Percentiles rank a stretch among this genome's conserved stretches.
Conservation (phyloP, 1,140 invertebrate genomes). For the Vanessa tameamea region DNA sequence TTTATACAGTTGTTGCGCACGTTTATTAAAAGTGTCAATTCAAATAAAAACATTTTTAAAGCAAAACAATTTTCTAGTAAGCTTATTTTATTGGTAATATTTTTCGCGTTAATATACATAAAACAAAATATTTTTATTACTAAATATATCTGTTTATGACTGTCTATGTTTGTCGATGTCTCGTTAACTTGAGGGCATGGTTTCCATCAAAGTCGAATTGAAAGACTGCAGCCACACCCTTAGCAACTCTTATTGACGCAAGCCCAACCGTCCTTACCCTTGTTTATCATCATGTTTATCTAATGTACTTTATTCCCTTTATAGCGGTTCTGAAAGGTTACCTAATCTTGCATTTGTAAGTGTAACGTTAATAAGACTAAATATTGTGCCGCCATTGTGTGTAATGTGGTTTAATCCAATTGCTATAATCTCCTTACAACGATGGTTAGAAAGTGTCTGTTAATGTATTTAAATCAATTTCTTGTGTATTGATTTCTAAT, state of each 20-base stretch:
- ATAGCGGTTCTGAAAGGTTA: slow-evolving; percentile 33
- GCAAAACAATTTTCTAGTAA: no score
- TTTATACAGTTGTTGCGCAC: neutral
- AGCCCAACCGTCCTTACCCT: slow-evolving; percentile 44
- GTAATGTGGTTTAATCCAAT: neutral
- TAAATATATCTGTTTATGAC: no score
- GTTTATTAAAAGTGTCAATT: neutral
- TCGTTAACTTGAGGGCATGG: slow-evolving; percentile 16
- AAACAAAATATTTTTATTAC: no score
- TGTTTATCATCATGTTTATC: slow-evolving; percentile 49
- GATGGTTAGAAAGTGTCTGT: neutral
- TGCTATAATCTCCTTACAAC: neutral
- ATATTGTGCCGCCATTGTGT: neutral
- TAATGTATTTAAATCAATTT: neutral
- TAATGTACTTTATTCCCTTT: slow-evolving; percentile 42
- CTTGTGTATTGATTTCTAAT: no score
- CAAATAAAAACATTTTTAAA: no score
- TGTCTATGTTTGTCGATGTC: slow-evolving; percentile 3
- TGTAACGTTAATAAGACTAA: neutral
- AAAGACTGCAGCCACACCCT: slow-evolving; percentile 40
- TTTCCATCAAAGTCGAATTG: slow-evolving; percentile 31
- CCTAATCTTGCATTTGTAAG: slow-evolving; percentile 15
- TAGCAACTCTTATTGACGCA: slow-evolving; percentile 43
- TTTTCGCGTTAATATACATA: no score
- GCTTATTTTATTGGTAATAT: no score